These are phyloP conservation scores for Gadopsis bispinosus DNA, from an alignment of 2,797 vertebrate species.

Conservation along the genomic window DNA sequence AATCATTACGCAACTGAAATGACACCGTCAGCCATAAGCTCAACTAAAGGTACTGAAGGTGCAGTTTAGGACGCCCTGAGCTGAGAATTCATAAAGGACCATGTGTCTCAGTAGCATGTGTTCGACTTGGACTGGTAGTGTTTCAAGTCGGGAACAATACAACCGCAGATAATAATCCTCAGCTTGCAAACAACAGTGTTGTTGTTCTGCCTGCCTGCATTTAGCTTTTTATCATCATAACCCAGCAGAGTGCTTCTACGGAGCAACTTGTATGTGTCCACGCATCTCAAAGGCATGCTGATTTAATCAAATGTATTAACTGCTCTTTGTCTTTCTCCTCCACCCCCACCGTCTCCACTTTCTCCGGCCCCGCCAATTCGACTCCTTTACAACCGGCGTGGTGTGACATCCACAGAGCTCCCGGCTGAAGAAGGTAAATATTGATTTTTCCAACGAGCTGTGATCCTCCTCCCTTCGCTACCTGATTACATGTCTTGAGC, in stretches of 20 bases:
- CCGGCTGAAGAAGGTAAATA: slow-evolving; percentile 95
- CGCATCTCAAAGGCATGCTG: slow-evolving; percentile 25
- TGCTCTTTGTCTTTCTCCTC: slow-evolving; percentile 61
- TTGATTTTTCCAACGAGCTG: slow-evolving; percentile 80
- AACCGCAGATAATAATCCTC: slow-evolving; percentile 6
- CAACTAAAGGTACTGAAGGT: neutral
- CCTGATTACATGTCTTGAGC: slow-evolving; percentile 55
- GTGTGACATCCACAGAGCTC: slow-evolving; percentile 87
- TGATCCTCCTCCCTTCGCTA: slow-evolving; percentile 62
- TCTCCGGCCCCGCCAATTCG: slow-evolving; percentile 12
- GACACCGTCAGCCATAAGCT: neutral
- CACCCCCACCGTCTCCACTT: slow-evolving; percentile 5
- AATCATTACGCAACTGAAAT: slow-evolving; percentile 1
- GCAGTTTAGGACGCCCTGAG: slow-evolving; percentile 8
- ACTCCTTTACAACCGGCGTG: slow-evolving; percentile 60
- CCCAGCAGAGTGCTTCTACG: neutral
- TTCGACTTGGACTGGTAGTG: neutral
- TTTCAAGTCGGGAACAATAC: neutral
- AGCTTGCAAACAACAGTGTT: neutral
- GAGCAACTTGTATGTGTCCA: neutral
- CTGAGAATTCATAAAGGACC: neutral
- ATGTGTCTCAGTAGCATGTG: neutral
- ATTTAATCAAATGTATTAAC: slow-evolving; percentile 69
- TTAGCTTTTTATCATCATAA: slow-evolving; percentile 24
- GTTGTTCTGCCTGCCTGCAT: neutral